Evolutionary conservation across 2,888 invertebrate genomes (phyloP).

Genomic region (Boloria euphrosyne): DNA sequence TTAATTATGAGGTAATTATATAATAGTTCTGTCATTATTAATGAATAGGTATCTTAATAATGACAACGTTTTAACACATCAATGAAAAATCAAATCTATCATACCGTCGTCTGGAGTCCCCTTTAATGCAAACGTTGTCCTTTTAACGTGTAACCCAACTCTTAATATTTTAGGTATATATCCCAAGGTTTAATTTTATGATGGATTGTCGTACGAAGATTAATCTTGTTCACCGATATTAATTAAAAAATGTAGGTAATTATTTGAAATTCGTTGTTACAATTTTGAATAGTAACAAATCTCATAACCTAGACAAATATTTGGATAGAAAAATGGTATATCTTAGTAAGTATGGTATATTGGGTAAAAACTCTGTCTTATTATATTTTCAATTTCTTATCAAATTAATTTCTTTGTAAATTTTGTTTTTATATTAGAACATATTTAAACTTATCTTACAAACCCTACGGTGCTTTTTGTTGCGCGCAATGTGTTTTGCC

Average conservation of each 20-base stretch:
- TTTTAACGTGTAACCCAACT: neutral
- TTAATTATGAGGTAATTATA: too few relatives aligned
- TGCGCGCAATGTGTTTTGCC: slow-evolving; percentile 6
- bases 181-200: neutral
- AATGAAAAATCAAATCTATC: slow-evolving; percentile 9
- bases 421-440: neutral
- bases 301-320: neutral
- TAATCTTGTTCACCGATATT: neutral
- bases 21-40: too few relatives aligned
- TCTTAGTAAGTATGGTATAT: too few relatives aligned
- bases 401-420: neutral
- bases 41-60: neutral
- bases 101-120: neutral
- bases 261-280: too few relatives aligned
- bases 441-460: neutral
- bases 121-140: slow-evolving; percentile 9
- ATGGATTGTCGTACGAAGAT: neutral
- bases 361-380: too few relatives aligned
- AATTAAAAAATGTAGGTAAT: too few relatives aligned
- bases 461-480: neutral
- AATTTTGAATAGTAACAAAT: too few relatives aligned
- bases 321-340: too few relatives aligned
- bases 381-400: neutral
- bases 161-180: neutral
- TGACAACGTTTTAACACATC: slow-evolving; percentile 1